These are phyloP conservation scores for Athalia circularis DNA, from an alignment of 2,888 invertebrate species.

Conservation along the genomic window DNA sequence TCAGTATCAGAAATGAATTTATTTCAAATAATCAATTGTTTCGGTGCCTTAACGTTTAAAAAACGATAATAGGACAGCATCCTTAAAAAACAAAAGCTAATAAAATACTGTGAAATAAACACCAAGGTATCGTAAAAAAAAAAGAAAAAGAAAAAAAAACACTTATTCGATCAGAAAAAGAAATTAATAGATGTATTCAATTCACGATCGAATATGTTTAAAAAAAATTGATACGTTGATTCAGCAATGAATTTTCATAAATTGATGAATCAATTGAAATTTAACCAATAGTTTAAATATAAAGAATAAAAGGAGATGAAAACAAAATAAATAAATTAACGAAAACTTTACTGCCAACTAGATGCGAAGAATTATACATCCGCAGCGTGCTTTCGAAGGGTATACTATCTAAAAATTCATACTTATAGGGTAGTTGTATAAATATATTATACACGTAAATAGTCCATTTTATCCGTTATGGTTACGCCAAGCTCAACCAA, in stretches of 20 bases:
- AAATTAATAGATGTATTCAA: too few relatives aligned
- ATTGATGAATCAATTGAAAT: conserved; percentile 1
- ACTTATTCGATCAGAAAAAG: too few relatives aligned
- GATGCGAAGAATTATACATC: conserved; percentile 41
- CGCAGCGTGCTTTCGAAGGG: conserved; percentile 45
- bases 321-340: conserved; percentile 41
- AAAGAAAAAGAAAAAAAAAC: not conserved
- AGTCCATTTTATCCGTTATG: conserved; percentile 25
- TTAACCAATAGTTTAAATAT: not conserved
- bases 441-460: conserved; percentile 17
- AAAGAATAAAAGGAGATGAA: conserved; percentile 32
- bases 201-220: not conserved
- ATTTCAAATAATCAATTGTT: conserved; percentile 26
- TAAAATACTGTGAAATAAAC: conserved; percentile 30
- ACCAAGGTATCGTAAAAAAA: conserved; percentile 26
- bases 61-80: conserved; percentile 4
- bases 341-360: conserved; percentile 52
- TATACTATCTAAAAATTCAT: conserved; percentile 38
- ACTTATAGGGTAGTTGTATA: conserved; percentile 33
- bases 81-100: not conserved
- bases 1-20: conserved; percentile 22
- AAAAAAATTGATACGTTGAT: conserved; percentile 4
- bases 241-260: conserved; percentile 8
- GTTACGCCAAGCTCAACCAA: conserved; percentile 37
- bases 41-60: conserved; percentile 32